phyloP scores from a whole-genome alignment of 2,113 vertebrate genomes.

The Crocuta crocuta region DNA sequence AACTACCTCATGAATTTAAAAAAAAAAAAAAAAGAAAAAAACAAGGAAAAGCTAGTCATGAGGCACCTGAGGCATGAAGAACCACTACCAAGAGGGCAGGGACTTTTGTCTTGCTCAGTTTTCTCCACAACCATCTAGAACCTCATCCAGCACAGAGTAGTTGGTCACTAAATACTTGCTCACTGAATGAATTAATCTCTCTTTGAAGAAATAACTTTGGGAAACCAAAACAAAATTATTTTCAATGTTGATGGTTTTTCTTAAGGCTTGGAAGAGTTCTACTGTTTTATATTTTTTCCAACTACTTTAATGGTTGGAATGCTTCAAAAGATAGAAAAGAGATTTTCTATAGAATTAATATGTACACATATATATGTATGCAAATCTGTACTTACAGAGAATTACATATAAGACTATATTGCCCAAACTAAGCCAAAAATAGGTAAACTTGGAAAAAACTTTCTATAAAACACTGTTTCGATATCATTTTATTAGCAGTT shows the following conservation, averaged over 20 bases:
- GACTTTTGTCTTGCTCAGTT: background rate
- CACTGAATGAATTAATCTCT: background rate
- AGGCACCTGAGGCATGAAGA: background rate
- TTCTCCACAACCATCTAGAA: slow-evolving; percentile 2
- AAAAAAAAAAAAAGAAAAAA: background rate
- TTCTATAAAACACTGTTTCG: slow-evolving; percentile 53
- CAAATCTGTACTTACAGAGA: background rate
- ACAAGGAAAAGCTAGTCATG: background rate
- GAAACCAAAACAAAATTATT: slow-evolving; percentile 34
- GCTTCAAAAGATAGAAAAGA: slow-evolving; percentile 40
- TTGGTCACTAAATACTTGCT: background rate
- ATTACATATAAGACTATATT: background rate
- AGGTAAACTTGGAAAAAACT: background rate
- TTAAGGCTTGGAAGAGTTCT: slow-evolving; percentile 15
- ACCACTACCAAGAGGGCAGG: background rate
- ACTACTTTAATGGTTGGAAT: background rate
- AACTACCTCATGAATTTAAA: background rate
- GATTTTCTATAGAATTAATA: background rate
- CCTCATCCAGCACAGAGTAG: background rate
- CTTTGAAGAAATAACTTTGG: slow-evolving; percentile 43
- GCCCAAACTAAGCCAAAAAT: slow-evolving; percentile 23
- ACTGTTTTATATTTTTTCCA: slow-evolving; percentile 47
- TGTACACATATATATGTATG: background rate
- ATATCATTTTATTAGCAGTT: slow-evolving; percentile 79
- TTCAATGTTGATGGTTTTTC: slow-evolving; percentile 12